Evolutionary conservation across 2,797 vertebrate genomes (phyloP), one percentile per base, ranked within the genome.

Genomic region (Galagoides demidoff): DNA sequence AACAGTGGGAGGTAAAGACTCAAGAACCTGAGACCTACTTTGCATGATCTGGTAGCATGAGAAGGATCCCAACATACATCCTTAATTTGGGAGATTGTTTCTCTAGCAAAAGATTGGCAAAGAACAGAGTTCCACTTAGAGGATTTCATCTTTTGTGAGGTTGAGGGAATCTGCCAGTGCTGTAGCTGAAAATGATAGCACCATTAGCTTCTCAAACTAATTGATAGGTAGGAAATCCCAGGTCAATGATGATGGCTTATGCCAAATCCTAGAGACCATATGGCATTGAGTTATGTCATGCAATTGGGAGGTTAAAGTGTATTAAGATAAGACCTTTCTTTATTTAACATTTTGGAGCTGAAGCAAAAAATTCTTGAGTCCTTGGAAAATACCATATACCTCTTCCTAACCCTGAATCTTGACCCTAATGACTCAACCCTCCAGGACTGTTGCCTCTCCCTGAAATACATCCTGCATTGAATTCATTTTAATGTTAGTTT

Each of bases 41-140:
- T 81, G 92, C 89, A 31, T 87, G 96, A 63, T 77, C 79, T 31
- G 49, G 37, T 6, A 85, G 90, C 97, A 97, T 97, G 97, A 84
- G 57, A 85, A 81, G 76, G 77, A 79, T 59, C 57, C 66, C 61
- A 93, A 95, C 93, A 91, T 92, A 83, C 71, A 95, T 97, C 85
- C 95, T 98, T 98, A 97, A 97, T 92, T 86, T 74, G 66, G 91
- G 89, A 97, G 57, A 71, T 70, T 34, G 29, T 45, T 96, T 96
- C 95, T 97, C 29, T 5, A 86, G 45, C 49, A 90, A 92, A 92
- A 76, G 52, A 43, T 20, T 92, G 45, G 22, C 4, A 81, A 73
- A 78, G 63, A 49, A 74, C 20, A 78, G 29, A 93, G n/a, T 20
- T 66, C 13, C 25, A 25, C 7, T 81, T 85, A 68, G 37, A 94